Evolutionary conservation across 1,140 invertebrate species (phyloP).

Genomic region (Temnothorax curvispinosus): DNA sequence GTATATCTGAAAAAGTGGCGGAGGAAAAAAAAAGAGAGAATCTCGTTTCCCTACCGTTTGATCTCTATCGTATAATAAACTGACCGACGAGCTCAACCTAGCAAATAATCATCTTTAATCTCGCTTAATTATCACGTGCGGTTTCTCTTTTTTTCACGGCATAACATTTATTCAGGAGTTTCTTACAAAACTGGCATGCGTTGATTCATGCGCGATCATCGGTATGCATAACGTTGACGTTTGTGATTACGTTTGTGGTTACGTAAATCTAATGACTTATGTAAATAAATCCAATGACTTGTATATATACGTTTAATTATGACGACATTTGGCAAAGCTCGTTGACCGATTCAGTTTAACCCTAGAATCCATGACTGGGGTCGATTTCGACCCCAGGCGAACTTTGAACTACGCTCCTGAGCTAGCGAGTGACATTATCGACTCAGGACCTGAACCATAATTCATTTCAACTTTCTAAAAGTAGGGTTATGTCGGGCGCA

Average conservation of each 20-base stretch:
- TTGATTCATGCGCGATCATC: neutral
- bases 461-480: no score
- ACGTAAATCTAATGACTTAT: constrained; percentile 18
- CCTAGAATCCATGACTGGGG: no score
- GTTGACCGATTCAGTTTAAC: constrained; percentile 3
- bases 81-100: neutral
- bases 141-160: neutral
- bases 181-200: neutral
- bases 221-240: constrained; percentile 11
- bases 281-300: no score
- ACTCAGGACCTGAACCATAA: no score
- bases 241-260: neutral
- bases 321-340: neutral
- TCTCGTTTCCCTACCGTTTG: neutral
- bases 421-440: no score
- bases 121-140: neutral
- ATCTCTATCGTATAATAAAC: neutral
- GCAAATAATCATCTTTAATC: constrained; percentile 6
- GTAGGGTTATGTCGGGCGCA: no score
- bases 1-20: neutral
- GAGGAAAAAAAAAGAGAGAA: neutral
- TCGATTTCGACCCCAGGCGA: no score
- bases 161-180: neutral
- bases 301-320: neutral
- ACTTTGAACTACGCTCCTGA: no score